Evolutionary conservation across 1,140 invertebrate species (phyloP), one percentile per base, ranked within the genome.

Genomic region (Bombyx mori): DNA sequence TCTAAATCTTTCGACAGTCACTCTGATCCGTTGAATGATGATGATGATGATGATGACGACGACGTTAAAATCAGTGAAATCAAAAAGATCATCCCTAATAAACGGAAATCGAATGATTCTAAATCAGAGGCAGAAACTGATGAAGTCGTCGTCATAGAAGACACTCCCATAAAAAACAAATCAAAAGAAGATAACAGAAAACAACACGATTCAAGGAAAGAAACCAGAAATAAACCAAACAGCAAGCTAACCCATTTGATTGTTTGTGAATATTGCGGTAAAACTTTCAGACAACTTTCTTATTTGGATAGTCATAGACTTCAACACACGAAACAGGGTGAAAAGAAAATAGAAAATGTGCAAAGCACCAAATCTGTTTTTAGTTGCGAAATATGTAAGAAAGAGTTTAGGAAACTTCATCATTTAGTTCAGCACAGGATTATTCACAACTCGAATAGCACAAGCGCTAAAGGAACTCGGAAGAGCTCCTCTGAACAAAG

Each of bases 361-460:
- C 46, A 56, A 26, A 54, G 56, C 9, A 26, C 57, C 43, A 82
- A 78, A 62, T 74, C 75, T 7, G 75, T 84, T 6, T 83, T 86
- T 52, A 85, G 77, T 64, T 89, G 88, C 60, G 88, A 88, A 61
- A 66, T 84, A 56, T 89, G 88, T 58, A 82, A 84, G 53, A 89
- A 89, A 66, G 77, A 82, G 54, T 89, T 89, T 45, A 72, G 88
- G 52, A 87, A 88, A 72, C 66, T 87, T 7, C 85, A 88, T 60
- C 86, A 88, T 74, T 75, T 89, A 52, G 88, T 86, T 12, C 81
- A 87, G 58, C 88, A 89, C 66, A 72, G 88, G 1, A 61, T 79
- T 49, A 88, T 84, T 51, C 85, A 88, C 58, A 85, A 85, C 63
- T 63, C 70, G 35, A 74, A 62, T 50, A 43, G 64, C n/a, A 62